Base-by-base conservation (phyloP, 2,888 invertebrate genomes). In the Pterostichus niger region DNA sequence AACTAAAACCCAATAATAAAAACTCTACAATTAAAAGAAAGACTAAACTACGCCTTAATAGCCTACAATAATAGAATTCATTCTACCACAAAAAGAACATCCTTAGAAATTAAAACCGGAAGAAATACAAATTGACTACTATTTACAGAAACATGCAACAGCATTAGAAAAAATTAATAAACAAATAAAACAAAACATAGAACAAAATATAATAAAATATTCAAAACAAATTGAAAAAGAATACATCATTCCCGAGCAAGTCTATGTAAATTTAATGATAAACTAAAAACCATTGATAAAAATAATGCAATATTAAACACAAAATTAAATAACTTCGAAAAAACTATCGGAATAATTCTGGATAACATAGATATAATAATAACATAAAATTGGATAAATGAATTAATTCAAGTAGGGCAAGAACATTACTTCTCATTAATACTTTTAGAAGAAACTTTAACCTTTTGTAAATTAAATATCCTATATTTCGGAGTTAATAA, bases 371-470 rank as follows among this genome's bases (percentile, higher is more conserved):
- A 56, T 10, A 54, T 76, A 2, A 77, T 77, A 33, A 3, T 0
- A 56, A 35, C 77, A 31, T 56, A 54, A 77, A 77, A 77, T 77
- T 56, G 54, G n/a, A 35, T 77, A 33, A 77, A 40, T 24, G 77
- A 33, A 56, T 24, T 24, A 24, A 24, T 24, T 24, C 24, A 24
- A 24, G 3, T 24, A 24, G 24, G 24, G 3, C 24, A 24, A 24
- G 24, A 24, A 24, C 24, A 2, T 24, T 24, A 24, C 24, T 24
- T 24, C 3, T 24, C 24, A 1, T 24, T 24, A 24, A 24, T 24
- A 24, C 24, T 24, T 24, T 24, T 24, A 3, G 24, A 24, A 24
- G 56, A 77, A 77, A 77, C 73, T 10, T 17, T 49, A 13, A 73
- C 73, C 11, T 73, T 73, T 1, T 46, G 17, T 17, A 6, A 73